Conservation (phyloP, 2,797 vertebrate genomes). For the Sebastiscus tertius region DNA sequence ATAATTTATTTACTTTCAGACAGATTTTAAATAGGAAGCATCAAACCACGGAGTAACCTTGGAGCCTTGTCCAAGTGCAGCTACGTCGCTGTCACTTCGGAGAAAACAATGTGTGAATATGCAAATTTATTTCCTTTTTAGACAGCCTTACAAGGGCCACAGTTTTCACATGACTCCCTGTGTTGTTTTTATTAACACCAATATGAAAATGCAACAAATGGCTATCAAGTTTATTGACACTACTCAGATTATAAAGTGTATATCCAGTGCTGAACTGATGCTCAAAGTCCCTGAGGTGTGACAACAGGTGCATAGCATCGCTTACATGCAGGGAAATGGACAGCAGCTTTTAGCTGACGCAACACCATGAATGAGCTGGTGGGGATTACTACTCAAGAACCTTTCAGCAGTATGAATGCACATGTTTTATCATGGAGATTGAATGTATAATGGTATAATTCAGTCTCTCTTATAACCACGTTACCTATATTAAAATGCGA, state of each 20-base stretch:
- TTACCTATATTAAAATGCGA: constrained; percentile 44
- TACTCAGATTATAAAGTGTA: constrained; percentile 3
- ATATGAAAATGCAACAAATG: constrained; percentile 10
- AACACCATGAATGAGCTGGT: background rate
- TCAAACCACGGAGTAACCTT: constrained; percentile 71
- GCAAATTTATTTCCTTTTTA: constrained; percentile 45
- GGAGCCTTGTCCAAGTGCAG: constrained; percentile 48
- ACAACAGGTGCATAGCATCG: background rate
- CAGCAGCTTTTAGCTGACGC: background rate
- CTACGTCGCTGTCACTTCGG: constrained; percentile 58
- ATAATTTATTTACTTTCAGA: constrained; percentile 77
- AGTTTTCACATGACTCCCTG: background rate
- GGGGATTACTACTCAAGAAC: background rate
- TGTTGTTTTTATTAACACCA: constrained; percentile 9
- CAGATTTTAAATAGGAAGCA: constrained; percentile 76
- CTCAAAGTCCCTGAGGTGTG: background rate
- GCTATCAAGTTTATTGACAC: background rate
- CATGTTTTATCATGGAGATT: constrained; percentile 17
- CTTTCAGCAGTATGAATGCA: constrained; percentile 7
- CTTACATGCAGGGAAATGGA: background rate
- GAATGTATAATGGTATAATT: constrained; percentile 25
- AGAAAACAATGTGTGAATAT: constrained; percentile 54
- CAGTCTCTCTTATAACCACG: constrained; percentile 43
- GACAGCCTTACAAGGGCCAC: background rate
- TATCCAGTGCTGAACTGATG: background rate